Conservation (phyloP, 2,888 invertebrate species). For the Acrobasis consociella region DNA sequence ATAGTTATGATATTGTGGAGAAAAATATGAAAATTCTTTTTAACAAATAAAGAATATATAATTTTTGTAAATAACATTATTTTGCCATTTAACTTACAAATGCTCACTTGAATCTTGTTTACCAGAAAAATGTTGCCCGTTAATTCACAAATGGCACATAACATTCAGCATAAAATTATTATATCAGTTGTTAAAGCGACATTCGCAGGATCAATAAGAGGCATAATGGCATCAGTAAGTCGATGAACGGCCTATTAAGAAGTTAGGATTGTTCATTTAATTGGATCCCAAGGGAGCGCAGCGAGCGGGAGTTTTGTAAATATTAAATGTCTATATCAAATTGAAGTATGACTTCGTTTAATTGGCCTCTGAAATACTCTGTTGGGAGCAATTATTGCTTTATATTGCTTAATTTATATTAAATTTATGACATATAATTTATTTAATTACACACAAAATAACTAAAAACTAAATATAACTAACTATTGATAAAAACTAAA, state of each 20-base stretch:
- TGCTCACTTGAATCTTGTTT: too few species aligned
- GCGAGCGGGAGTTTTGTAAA: slow-evolving; percentile 43
- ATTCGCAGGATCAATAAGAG: slow-evolving; percentile 34
- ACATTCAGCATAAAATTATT: not conserved
- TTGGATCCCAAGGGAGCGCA: slow-evolving; percentile 44
- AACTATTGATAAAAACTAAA: too few species aligned
- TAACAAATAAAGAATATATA: too few species aligned
- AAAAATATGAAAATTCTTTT: too few species aligned
- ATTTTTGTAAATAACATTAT: too few species aligned
- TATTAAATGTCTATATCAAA: slow-evolving; percentile 35
- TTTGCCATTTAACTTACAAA: too few species aligned
- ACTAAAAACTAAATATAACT: too few species aligned
- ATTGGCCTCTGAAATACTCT: not conserved
- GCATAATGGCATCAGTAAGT: slow-evolving; percentile 44
- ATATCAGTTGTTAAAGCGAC: not conserved
- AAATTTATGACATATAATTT: slow-evolving; percentile 12
- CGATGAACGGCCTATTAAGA: slow-evolving; percentile 56
- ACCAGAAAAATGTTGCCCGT: too few species aligned
- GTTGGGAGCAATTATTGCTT: not conserved
- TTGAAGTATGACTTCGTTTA: not conserved
- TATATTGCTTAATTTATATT: not conserved
- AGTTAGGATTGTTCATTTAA: slow-evolving; percentile 56
- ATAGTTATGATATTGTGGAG: too few species aligned
- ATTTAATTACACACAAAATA: too few species aligned
- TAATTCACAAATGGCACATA: not conserved